phyloP scores from a whole-genome alignment of 2,797 vertebrate genomes.

The Menidia menidia region DNA sequence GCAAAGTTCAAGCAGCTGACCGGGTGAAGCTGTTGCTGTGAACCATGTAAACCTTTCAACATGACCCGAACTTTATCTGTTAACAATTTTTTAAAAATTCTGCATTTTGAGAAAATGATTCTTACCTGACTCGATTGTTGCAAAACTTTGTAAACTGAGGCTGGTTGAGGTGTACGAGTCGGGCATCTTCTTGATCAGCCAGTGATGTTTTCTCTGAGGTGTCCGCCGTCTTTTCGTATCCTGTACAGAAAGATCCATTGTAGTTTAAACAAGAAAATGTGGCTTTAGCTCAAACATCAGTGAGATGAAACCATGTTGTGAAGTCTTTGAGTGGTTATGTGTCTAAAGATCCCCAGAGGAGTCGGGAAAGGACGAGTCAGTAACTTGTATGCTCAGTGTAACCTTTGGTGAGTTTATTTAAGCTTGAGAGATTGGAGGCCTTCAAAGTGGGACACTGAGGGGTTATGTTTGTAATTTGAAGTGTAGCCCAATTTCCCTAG shows the following conservation, averaged over 20 bases:
- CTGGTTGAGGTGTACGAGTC: conserved; percentile 95
- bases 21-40: background rate
- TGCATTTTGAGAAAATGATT: background rate
- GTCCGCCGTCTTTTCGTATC: conserved; percentile 97
- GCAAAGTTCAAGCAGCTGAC: background rate
- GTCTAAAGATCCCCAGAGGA: conserved; percentile 14
- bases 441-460: background rate
- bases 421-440: conserved; percentile 9
- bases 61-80: background rate
- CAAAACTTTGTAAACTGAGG: conserved; percentile 96
- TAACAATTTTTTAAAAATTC: background rate
- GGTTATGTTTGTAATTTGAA: no score
- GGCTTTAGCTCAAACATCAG: conserved; percentile 37
- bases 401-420: background rate
- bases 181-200: conserved; percentile 94
- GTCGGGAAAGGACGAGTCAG: conserved; percentile 16
- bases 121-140: conserved; percentile 95
- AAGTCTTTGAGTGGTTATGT: conserved; percentile 18
- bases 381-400: background rate
- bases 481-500: no score
- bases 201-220: conserved; percentile 92
- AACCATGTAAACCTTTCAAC: background rate
- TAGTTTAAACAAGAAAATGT: conserved; percentile 8
- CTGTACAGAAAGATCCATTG: conserved; percentile 76
- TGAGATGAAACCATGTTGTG: conserved; percentile 41